phyloP scores from a whole-genome alignment of 2,113 vertebrate species.

The Rhynchopsitta pachyrhyncha region DNA sequence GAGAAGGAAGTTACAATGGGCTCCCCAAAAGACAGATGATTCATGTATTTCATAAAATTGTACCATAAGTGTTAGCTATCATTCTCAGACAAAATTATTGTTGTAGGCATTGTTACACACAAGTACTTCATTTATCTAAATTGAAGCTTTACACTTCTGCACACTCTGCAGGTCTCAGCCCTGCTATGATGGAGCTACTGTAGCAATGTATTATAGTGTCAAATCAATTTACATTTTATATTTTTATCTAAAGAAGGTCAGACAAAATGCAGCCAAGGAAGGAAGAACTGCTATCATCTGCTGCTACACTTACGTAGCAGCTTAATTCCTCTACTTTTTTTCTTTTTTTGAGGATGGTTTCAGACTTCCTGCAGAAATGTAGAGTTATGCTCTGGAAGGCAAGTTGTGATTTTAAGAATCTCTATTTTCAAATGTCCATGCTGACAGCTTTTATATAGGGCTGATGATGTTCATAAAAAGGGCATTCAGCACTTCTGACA shows the following conservation, averaged over 20 bases:
- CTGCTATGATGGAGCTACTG: not conserved
- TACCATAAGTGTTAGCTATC: not conserved
- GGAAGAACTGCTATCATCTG: not conserved
- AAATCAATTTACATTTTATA: not conserved
- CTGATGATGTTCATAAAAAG: not conserved
- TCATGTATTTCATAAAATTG: slow-evolving; percentile 52
- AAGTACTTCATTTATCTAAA: slow-evolving; percentile 55
- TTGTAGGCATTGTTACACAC: slow-evolving; percentile 21
- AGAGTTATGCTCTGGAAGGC: not conserved
- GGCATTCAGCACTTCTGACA: not conserved
- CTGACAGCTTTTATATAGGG: not conserved
- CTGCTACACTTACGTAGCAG: not conserved
- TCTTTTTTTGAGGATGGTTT: not conserved
- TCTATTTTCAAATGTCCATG: not conserved
- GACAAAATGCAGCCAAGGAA: not conserved
- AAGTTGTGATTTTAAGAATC: not conserved
- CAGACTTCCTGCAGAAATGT: not conserved
- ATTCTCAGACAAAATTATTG: slow-evolving; percentile 19
- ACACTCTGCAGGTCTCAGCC: slow-evolving; percentile 15
- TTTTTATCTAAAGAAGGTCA: slow-evolving; percentile 30
- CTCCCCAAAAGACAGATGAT: slow-evolving; percentile 51
- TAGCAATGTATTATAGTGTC: not conserved
- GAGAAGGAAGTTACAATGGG: not conserved
- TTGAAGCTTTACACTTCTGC: not conserved
- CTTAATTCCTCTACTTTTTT: not conserved